Percentiles rank a stretch among this genome's conserved stretches.
Conservation (phyloP, 2,113 vertebrate genomes). For the Dicentrarchus labrax region DNA sequence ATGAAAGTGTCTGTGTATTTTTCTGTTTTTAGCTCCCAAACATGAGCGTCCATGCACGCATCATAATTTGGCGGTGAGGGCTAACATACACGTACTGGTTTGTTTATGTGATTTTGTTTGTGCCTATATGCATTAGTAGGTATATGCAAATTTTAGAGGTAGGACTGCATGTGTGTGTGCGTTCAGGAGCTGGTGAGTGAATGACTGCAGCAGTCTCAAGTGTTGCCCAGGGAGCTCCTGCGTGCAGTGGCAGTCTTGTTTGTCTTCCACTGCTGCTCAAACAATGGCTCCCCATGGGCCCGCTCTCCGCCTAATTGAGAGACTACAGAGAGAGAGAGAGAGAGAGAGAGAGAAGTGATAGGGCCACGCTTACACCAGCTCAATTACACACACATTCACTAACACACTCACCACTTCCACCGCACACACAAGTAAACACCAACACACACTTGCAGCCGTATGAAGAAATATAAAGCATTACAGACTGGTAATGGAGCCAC, state of each 20-base stretch:
- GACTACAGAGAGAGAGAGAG: constrained; percentile 63
- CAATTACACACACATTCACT: constrained; percentile 61
- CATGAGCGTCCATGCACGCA: not conserved
- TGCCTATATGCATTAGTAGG: constrained; percentile 47
- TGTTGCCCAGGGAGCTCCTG: constrained; percentile 75
- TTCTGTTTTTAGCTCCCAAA: not conserved
- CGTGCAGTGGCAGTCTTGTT: constrained; percentile 75
- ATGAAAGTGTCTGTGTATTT: not conserved
- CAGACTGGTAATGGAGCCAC: constrained; percentile 33
- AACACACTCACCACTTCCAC: constrained; percentile 30
- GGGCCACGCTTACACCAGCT: constrained; percentile 48
- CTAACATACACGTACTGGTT: not conserved
- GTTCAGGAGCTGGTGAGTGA: constrained; percentile 55
- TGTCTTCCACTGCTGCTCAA: constrained; percentile 80
- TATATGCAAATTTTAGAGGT: constrained; percentile 44
- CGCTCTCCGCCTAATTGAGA: constrained; percentile 73
- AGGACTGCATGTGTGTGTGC: not conserved
- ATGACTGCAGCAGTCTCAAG: constrained; percentile 70
- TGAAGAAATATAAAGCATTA: constrained; percentile 34
- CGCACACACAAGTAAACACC: not conserved
- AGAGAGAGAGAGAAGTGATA: constrained; percentile 56
- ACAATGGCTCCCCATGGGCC: constrained; percentile 78
- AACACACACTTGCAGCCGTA: not conserved
- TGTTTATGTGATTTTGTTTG: constrained; percentile 32
- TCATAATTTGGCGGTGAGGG: not conserved